Evolutionary conservation across 2,113 vertebrate species (phyloP), one percentile per base, ranked within the genome.

Genomic region (Carassius carassius): DNA sequence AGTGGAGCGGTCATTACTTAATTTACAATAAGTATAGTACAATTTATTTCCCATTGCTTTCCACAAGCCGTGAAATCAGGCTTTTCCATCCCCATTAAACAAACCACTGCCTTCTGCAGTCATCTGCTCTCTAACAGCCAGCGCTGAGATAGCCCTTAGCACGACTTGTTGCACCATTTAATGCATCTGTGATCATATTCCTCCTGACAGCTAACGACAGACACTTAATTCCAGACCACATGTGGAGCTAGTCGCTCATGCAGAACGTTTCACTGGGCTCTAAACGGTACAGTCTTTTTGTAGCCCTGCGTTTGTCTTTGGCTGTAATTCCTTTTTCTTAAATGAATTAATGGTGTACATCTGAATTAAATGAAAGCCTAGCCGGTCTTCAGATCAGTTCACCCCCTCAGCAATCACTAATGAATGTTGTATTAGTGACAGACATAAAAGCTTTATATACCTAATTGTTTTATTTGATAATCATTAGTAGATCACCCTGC

Each of bases 131-230:
- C 49, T 78, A 76, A 73, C 73, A 82, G 21, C 62, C 23, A 69
- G 76, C 32, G 87, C 85, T 78, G 72, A 83, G 89, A 86, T 81
- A 49, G 69, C 79, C 75, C 82, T 78, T 82, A 86, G 58, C 56
- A 29, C 37, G 77, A 90, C 84, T 88, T 90, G 81, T 91, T 92
- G 88, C 86, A 44, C 87, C 75, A 82, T 85, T 81, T 81, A 78
- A 81, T 84, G 23, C 4, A 44, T n/a, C 17, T 2, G 49, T 90
- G 88, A 91, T 90, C 58, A 35, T 78, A 87, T 90, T 74, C 16
- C 75, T 82, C 87, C 60, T 92, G 92, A 90, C 90, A 92, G 87
- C 81, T 86, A 81, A 91, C 84, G 86, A 81, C 77, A 67, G 79
- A 73, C 87, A 74, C 73, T 49, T 14, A 70, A 65, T 80, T 63